phyloP scores from a whole-genome alignment of 1,140 invertebrate species.

The Bombyx mori region DNA sequence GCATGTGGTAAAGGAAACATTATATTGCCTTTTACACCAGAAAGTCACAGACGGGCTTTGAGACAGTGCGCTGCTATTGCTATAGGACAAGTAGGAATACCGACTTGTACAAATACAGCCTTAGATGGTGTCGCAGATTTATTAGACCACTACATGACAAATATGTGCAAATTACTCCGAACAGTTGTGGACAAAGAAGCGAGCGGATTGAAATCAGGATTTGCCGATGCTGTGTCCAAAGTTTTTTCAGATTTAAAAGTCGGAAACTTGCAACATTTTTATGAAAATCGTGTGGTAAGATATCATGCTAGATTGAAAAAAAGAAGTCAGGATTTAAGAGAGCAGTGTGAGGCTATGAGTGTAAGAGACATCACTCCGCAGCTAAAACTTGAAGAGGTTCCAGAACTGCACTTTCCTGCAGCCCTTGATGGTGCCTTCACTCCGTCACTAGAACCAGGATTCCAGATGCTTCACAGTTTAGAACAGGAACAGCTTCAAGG shows the following conservation, averaged over 20 bases:
- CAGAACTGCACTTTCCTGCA: slow-evolving; percentile 67
- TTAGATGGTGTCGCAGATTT: slow-evolving; percentile 56
- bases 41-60: slow-evolving; percentile 58
- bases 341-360: slow-evolving; percentile 47
- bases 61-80: slow-evolving; percentile 62
- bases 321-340: slow-evolving; percentile 42
- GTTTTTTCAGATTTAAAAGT: slow-evolving; percentile 64
- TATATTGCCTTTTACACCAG: slow-evolving; percentile 50
- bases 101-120: slow-evolving; percentile 51
- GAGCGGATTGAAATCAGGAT: slow-evolving; percentile 51
- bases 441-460: slow-evolving; percentile 63
- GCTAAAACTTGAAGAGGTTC: slow-evolving; percentile 62
- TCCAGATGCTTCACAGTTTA: slow-evolving; percentile 65
- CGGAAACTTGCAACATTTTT: slow-evolving; percentile 59
- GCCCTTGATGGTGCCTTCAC: slow-evolving; percentile 62
- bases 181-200: slow-evolving; percentile 61
- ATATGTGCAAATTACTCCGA: slow-evolving; percentile 59
- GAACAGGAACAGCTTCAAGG: slow-evolving; percentile 64
- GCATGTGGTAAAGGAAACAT: slow-evolving; percentile 55
- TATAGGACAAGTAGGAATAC: slow-evolving; percentile 53
- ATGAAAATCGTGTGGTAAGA: slow-evolving; percentile 47
- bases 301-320: slow-evolving; percentile 53
- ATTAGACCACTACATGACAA: slow-evolving; percentile 56
- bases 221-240: slow-evolving; percentile 62
- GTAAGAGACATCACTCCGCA: slow-evolving; percentile 47